Evolutionary conservation across 2,797 vertebrate genomes (phyloP), one percentile per base, ranked within the genome.

Genomic region (Spondyliosoma cantharus): DNA sequence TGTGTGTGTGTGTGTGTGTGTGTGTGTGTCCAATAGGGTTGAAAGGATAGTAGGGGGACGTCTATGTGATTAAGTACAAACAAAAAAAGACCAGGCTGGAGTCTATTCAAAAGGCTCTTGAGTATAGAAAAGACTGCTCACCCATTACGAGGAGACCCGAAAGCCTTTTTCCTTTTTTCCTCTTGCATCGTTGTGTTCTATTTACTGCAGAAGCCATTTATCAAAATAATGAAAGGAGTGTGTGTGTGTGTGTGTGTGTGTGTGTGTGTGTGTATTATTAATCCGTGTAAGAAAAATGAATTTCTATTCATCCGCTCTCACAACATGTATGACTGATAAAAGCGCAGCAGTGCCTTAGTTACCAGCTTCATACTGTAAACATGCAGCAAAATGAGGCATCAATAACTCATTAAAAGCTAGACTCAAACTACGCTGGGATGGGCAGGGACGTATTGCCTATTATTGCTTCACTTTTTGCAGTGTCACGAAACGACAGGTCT

Each of bases 31-130:
- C 53, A 68, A 25, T 46, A 54, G 45, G 42, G 71, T 70, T 89
- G 80, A 87, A 89, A 83, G 69, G 78, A 71, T 60, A 74, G 56
- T 46, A 56, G 59, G 46, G 67, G 63, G 71, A 59, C 42, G 57
- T 88, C 80, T 87, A 72, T 89, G 78, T 87, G 68, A 86, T 87
- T 86, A 72, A 72, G 60, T 68, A 60, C 37, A 15, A 16, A 37
- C 16, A 17, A 52, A 76, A 83, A 86, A 71, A 74, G 83, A 67
- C 71, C 83, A 88, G 75, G 59, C 83, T 86, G 76, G 84, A 87
- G 76, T 87, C 85, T 70, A 86, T 93, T 92, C 81, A 93, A 52
- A 57, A 59, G 84, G 61, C 82, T 85, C 85, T 92, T 90, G 71
- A 84, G 66, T 78, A 84, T 20, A 90, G 79, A 89, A 87, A 83